A percentile compares a stretch with the other conserved stretches of the same genome.
Evolutionary conservation across 2,113 vertebrate species (phyloP).

Genomic region (Meriones unguiculatus): DNA sequence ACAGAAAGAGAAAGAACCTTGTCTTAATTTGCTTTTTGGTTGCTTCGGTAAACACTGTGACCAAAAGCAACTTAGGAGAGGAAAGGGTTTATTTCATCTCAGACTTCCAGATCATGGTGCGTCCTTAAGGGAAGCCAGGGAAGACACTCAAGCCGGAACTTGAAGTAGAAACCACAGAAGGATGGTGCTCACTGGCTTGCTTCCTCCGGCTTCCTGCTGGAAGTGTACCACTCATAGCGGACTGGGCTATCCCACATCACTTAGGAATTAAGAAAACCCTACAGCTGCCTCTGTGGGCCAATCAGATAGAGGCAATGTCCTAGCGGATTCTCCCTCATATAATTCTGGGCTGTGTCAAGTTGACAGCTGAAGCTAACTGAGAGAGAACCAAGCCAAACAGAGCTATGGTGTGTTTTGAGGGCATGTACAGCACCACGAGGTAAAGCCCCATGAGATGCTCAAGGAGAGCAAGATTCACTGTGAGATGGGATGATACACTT

Average conservation of each 20-base stretch:
- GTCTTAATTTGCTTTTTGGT: neutral
- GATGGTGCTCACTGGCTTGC: neutral
- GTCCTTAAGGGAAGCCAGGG: neutral
- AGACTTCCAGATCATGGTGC: neutral
- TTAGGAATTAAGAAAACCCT: too few species aligned
- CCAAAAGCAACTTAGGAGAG: neutral
- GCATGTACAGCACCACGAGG: neutral
- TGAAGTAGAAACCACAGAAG: neutral
- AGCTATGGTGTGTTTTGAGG: rapidly evolving
- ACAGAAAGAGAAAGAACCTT: neutral
- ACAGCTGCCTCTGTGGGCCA: neutral
- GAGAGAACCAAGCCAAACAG: neutral
- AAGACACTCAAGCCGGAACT: neutral
- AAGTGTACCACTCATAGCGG: neutral
- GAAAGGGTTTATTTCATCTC: neutral
- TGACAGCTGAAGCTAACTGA: neutral
- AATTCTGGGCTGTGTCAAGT: neutral
- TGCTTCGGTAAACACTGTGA: neutral
- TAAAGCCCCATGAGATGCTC: neutral
- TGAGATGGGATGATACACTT: rapidly evolving
- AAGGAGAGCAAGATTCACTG: neutral
- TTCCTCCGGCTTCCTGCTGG: neutral
- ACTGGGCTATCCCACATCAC: neutral
- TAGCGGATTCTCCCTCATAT: neutral
- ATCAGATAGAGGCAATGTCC: too few species aligned